A percentile compares a stretch with the other conserved stretches of the same genome.
phyloP scores from a whole-genome alignment of 2,797 vertebrate species.

The Chloroceryle amazona region DNA sequence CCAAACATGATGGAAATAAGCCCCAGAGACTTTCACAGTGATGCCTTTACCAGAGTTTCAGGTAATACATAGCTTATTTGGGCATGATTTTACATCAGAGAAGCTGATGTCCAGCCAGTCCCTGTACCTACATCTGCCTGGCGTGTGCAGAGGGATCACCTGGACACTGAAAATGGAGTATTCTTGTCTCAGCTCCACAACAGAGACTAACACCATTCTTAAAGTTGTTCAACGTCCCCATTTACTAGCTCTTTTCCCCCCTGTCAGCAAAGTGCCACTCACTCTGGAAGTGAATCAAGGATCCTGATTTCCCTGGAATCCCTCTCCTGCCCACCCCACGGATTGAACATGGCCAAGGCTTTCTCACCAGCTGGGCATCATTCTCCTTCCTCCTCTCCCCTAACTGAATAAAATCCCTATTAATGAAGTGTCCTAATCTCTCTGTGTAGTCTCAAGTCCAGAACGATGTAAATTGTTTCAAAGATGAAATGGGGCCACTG shows the following conservation, averaged over 20 bases:
- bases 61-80: background rate
- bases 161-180: background rate
- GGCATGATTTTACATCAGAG: background rate
- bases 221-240: background rate
- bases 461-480: background rate
- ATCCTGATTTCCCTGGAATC: background rate
- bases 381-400: background rate
- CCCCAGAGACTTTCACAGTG: background rate
- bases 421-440: background rate
- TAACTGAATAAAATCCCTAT: background rate
- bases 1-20: background rate
- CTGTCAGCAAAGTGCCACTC: background rate
- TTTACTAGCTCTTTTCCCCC: background rate
- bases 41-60: background rate
- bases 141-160: accelerated
- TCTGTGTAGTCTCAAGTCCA: background rate
- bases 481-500: background rate
- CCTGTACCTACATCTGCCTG: background rate
- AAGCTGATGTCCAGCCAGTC: background rate
- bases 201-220: background rate
- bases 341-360: background rate
- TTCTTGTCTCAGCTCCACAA: background rate
- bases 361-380: background rate
- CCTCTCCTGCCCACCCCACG: accelerated
- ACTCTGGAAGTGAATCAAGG: background rate